Evolutionary conservation across 2,888 invertebrate species (phyloP), one percentile per base, ranked within the genome.

Genomic region (Dasysyrphus tricinctus): DNA sequence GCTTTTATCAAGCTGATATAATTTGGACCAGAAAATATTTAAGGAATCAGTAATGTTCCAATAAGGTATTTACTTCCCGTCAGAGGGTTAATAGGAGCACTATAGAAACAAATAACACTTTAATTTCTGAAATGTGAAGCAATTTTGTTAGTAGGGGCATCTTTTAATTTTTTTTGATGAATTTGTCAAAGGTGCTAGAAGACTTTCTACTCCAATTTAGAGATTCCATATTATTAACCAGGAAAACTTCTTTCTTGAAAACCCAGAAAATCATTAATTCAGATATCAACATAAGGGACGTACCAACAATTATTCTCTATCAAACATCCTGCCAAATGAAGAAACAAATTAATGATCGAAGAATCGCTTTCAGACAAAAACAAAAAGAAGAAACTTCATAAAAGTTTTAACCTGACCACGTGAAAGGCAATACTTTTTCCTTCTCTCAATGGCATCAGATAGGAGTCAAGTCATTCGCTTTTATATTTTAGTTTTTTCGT

Each of bases 331-430:
- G 42, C 24, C 12, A 47, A 37, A 39, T 16, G 56, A 19, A 37
- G 39, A 51, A 74, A 70, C 65, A 72, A 81, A 76, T 56, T 49
- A 76, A 63, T 75, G 70, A 72, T 70, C 70, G 70, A 72, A 72
- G 76, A 65, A 72, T 65, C 34, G 16, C 7, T 72, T 19, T 44
- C 61, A 61, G 74, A 49, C 59, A 57, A 73, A 65, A 32, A 34
- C 16, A 56, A 56, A 8, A 49, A 54, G 2, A 51, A 51, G 37
- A 37, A 61, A 29, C 37, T 63, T 24, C 24, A 24, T 24, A 14
- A n/a, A 24, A 81, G 65, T 76, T 81, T 49, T 49, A 65, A 72
- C 69, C 70, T 57, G 47, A 82, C 78, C 61, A 78, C 82, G 59
- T 63, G 61, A 69, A 70, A 70, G 59, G 70, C 37, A 54, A 61